Evolutionary conservation across 1,140 invertebrate species (phyloP).

Genomic region (Colletes gigas): DNA sequence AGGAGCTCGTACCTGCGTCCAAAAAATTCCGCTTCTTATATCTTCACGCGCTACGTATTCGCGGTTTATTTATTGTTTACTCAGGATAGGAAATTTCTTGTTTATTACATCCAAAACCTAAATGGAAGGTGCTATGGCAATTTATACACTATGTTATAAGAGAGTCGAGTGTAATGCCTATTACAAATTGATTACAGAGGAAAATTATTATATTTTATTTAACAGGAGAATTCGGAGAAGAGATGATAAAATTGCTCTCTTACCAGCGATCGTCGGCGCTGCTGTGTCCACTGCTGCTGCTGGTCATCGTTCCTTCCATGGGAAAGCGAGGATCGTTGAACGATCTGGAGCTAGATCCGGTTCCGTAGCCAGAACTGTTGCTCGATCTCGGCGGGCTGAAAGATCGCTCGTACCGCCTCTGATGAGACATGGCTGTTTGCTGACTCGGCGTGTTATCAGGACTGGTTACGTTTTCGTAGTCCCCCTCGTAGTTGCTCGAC

Average conservation of each 20-base stretch:
- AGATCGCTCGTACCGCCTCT: constrained; percentile 86
- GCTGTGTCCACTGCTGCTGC: constrained; percentile 85
- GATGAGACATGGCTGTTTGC: constrained; percentile 81
- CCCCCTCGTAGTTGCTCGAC: constrained; percentile 84
- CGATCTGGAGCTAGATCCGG: constrained; percentile 88
- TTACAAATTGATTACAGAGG: too few species aligned
- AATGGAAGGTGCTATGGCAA: too few species aligned
- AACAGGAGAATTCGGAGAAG: background rate
- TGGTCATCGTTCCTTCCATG: constrained; percentile 83
- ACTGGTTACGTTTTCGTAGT: constrained; percentile 87
- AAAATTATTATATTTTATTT: background rate
- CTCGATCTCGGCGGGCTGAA: constrained; percentile 91
- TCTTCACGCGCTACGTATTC: background rate
- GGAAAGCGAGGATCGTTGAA: constrained; percentile 83
- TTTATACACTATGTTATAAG: too few species aligned
- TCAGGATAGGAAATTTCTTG: too few species aligned
- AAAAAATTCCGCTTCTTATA: constrained; percentile 15
- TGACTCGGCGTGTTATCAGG: constrained; percentile 81
- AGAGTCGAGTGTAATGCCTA: too few species aligned
- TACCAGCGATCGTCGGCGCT: constrained; percentile 85
- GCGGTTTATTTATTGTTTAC: too few species aligned
- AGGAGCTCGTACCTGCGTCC: constrained; percentile 81
- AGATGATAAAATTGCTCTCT: constrained; percentile 47
- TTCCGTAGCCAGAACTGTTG: constrained; percentile 92
- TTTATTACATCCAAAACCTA: too few species aligned